Evolutionary conservation across 2,797 vertebrate genomes (phyloP), one percentile per base, ranked within the genome.

Genomic region (Petrocephalus sullivani): DNA sequence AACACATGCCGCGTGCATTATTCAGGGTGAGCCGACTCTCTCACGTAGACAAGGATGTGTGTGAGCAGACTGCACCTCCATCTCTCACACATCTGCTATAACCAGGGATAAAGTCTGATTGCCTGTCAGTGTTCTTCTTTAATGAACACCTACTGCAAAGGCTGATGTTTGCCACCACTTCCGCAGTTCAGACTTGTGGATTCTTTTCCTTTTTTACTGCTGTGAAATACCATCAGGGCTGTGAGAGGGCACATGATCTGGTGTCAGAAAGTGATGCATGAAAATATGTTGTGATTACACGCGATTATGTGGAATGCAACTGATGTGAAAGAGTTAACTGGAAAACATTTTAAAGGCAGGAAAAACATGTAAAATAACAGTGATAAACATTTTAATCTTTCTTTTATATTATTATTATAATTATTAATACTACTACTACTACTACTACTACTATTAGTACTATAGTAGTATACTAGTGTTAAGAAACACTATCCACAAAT

Each of bases 1-100:
- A 89, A 84, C 87, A 54, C 75, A 53, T 58, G 23, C 75, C 81
- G 61, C 33, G 41, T 90, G 64, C 84, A 90, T 88, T 85, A 89
- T 90, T 90, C 84, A 86, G 87, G 85, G 14, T 0, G 9, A 67
- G 41, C 86, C 8, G 33, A 41, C 71, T 46, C 54, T 16, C 23
- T 23, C 60, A 28, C 33, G 23, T 19, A 37, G 57, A 33, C 64
- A 28, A 61, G 60, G 54, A 37, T 16, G 51, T 87, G 9, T 49
- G 49, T 64, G 21, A 33, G 49, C 60, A 14, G 49, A 49, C 28
- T 4, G 51, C 23, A 10, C 28, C 33, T 64, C 81, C 56, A 53
- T 88, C 46, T 84, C 10, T 57, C 56, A 41, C 51, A 56, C 83
- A 85, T 85, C 51, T 46, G 54, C 85, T 86, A 14, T 51, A 54